Percentiles rank a stretch among this genome's conserved stretches.
Evolutionary conservation across 2,888 invertebrate species (phyloP).

Genomic region (Eucera pruinosa): DNA sequence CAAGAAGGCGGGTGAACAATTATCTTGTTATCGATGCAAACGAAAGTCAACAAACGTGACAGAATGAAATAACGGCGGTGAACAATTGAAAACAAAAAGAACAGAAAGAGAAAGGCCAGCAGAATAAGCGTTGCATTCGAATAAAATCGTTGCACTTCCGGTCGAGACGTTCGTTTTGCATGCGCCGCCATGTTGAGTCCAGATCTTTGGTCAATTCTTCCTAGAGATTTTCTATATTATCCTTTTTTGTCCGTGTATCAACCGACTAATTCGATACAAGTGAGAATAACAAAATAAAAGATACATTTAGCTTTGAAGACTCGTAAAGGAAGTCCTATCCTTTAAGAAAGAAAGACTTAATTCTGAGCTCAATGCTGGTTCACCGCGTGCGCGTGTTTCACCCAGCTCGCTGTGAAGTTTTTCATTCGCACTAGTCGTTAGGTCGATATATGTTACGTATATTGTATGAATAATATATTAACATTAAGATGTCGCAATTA

Average conservation of each 20-base stretch:
- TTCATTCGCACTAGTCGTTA: slow-evolving; percentile 67
- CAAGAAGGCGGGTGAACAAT: not conserved
- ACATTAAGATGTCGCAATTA: slow-evolving; percentile 57
- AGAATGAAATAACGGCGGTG: not conserved
- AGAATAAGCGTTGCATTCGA: slow-evolving; percentile 4
- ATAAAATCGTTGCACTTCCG: slow-evolving; percentile 35
- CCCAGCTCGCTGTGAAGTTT: slow-evolving; percentile 56
- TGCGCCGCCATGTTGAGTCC: slow-evolving; percentile 52
- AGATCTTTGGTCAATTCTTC: slow-evolving; percentile 52
- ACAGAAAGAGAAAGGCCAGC: not conserved
- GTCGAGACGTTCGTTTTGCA: slow-evolving; percentile 45
- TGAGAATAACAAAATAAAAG: not conserved
- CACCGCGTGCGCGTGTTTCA: slow-evolving; percentile 56
- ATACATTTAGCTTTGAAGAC: slow-evolving; percentile 4
- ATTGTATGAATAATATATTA: slow-evolving; percentile 42
- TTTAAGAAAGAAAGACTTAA: slow-evolving; percentile 26
- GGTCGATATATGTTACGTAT: slow-evolving; percentile 41
- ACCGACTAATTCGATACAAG: slow-evolving; percentile 13
- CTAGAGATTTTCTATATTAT: slow-evolving; percentile 35
- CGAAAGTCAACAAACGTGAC: not conserved
- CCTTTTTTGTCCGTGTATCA: slow-evolving; percentile 18
- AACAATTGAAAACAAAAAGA: not conserved
- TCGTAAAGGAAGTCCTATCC: not conserved
- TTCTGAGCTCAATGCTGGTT: slow-evolving; percentile 56
- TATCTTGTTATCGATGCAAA: not conserved